Evolutionary conservation across 2,113 vertebrate genomes (phyloP), one percentile per base, ranked within the genome.

Genomic region (Heliornis fulica): DNA sequence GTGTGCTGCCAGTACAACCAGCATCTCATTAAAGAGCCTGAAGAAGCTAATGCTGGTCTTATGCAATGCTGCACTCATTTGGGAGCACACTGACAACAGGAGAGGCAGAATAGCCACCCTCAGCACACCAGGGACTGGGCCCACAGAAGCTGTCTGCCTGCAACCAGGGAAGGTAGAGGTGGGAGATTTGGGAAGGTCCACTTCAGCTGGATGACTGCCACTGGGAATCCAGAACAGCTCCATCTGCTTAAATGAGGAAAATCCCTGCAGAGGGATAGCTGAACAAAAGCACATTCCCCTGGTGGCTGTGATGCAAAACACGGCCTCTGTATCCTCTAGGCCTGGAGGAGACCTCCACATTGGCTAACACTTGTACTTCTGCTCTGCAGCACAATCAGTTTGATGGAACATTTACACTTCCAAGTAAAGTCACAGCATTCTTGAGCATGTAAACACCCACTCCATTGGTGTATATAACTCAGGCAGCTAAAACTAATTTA

Each of bases 171-270:
- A 78, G 21, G 15, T 15, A 53, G 9, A 1, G 6, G 2, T 21
- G 6, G n/a, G 32, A 70, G 31, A 17, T 0, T 51, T 40, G 71
- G 38, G 54, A 79, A 79, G 29, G 8, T 36, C 12, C 11, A 5
- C 0, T 40, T 78, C 2, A 2, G 18, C 26, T 60, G 66, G 11
- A 45, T 0, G 3, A 1, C 17, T 32, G 5, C 7, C 28, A 32
- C 0, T 1, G 1, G 5, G n/a, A 82, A 48, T 4, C 1, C n/a
- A 51, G 34, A 83, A 34, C 32, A 87, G 12, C 15, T 72, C 60
- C 21, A 54, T 17, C 10, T 75, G 21, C 15, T 59, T 74, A 54
- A 91, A 54, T 10, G 3, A 7, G 43, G 29, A 38, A 50, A 19
- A 78, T 7, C 65, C 32, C 38, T 59, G 17, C 45, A 54, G 19